Evolutionary conservation across 1,140 invertebrate species (phyloP), one percentile per base, ranked within the genome.

Genomic region (Drosophila gunungcola): DNA sequence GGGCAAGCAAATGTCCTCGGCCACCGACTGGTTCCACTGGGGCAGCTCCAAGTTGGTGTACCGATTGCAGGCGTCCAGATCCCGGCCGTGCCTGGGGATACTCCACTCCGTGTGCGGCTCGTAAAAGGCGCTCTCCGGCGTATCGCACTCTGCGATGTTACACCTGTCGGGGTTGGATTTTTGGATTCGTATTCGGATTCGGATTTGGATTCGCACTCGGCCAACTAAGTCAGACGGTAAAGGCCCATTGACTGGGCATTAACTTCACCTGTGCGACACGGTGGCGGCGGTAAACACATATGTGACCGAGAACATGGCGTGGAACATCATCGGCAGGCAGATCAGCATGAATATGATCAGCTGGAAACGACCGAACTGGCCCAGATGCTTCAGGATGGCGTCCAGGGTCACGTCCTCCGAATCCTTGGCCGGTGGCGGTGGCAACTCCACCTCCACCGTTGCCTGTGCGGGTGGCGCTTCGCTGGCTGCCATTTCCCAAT

Each of bases 141-240:
- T 56, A 52, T 94, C 95, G 77, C 95, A 96, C 86, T 95, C 94
- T 12, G 94, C 93, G 57, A 96, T 94, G 12, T 93, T 83, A 80
- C 95, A 96, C 92, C 95, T 96, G 56, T 72, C 55, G 64, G n/a
- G 41, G 42, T 36, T 60, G 36, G 46, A 12, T 73, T 29, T 16
- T 42, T 27, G 12, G 38, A 13, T 16, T 21, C 16, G 16, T 0
- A 21, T 21, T 21, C 16, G 16, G 16, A 21, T 21, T 21, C 16
- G 1, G 16, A 56, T 52, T 51, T 6, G 10, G 13, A 16, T 5
- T 41, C 39, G 27, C 57, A 21, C 39, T 41, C 27, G 27, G 57
- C 13, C 39, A 62, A 42, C 21, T 12, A 29, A 25, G 13, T 3
- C 16, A 25, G 13, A 3, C 16, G 32, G 4, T 36, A 54, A 10